Evolutionary conservation across 2,888 invertebrate species (phyloP).

Genomic region (Marronus borbonicus): DNA sequence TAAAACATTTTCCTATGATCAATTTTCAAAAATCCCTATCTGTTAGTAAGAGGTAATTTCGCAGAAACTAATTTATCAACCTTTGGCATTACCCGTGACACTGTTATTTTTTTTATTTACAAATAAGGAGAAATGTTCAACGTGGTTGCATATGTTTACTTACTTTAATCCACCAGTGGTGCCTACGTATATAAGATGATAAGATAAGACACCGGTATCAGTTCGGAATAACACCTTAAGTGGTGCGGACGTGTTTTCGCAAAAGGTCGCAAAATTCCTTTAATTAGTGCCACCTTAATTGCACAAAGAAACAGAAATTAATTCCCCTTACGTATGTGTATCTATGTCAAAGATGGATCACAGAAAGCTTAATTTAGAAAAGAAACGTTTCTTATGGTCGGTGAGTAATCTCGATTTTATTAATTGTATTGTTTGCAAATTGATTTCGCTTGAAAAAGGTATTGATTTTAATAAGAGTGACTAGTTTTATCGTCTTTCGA

Average conservation of each 20-base stretch:
- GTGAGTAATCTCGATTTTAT: conserved; percentile 23
- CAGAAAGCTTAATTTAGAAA: conserved; percentile 11
- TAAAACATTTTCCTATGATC: no score
- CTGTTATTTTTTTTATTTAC: not conserved
- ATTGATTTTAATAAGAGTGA: not conserved
- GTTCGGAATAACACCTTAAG: conserved; percentile 20
- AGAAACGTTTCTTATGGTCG: conserved; percentile 30
- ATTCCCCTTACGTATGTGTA: not conserved
- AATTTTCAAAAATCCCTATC: no score
- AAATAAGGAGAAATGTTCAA: not conserved
- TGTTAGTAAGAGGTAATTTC: not conserved
- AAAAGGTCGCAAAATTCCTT: not conserved
- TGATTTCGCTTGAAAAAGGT: conserved; percentile 4
- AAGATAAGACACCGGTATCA: conserved; percentile 26
- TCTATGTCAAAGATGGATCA: not conserved
- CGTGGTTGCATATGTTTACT: not conserved
- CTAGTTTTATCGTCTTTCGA: not conserved
- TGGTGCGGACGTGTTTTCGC: conserved; percentile 18
- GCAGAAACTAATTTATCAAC: not conserved
- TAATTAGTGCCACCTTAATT: not conserved
- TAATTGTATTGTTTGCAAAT: not conserved
- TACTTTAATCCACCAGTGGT: not conserved
- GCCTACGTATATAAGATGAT: conserved; percentile 22
- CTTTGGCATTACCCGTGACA: conserved; percentile 14
- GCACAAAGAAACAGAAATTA: not conserved